Percentiles rank a stretch among this genome's conserved stretches.
Evolutionary conservation across 2,888 invertebrate species (phyloP).

Genomic region (Epinotia demarniana): DNA sequence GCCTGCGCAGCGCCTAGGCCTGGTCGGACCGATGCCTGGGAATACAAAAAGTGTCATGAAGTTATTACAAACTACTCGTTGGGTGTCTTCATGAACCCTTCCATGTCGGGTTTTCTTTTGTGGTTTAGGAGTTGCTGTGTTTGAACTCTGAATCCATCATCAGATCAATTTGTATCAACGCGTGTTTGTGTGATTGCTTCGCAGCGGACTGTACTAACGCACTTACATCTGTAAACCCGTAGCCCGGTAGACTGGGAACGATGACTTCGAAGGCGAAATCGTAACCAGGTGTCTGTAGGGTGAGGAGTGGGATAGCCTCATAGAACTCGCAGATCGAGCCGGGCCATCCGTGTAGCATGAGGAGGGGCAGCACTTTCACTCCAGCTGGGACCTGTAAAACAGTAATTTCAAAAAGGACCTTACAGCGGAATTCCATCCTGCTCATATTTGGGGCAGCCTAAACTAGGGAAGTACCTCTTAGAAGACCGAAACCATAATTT

Average conservation of each 20-base stretch:
- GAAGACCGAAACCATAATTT: too few species aligned
- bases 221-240: conserved; percentile 78
- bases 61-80: too few species aligned
- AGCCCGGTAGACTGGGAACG: conserved; percentile 83
- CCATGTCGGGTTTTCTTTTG: too few species aligned
- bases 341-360: conserved; percentile 95
- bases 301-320: conserved; percentile 88
- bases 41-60: not conserved
- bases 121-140: too few species aligned
- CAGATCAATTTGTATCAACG: too few species aligned
- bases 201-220: not conserved
- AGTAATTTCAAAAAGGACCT: too few species aligned
- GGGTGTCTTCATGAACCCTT: too few species aligned
- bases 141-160: too few species aligned
- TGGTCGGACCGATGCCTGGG: conserved; percentile 77
- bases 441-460: too few species aligned
- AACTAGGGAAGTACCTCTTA: too few species aligned
- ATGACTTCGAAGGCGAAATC: conserved; percentile 86
- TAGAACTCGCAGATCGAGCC: conserved; percentile 94
- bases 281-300: conserved; percentile 71
- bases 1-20: conserved; percentile 81
- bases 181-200: too few species aligned
- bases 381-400: conserved; percentile 34
- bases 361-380: conserved; percentile 83
- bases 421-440: too few species aligned